Base-by-base conservation (phyloP, 2,797 vertebrate species). In the Gallirallus australis region DNA sequence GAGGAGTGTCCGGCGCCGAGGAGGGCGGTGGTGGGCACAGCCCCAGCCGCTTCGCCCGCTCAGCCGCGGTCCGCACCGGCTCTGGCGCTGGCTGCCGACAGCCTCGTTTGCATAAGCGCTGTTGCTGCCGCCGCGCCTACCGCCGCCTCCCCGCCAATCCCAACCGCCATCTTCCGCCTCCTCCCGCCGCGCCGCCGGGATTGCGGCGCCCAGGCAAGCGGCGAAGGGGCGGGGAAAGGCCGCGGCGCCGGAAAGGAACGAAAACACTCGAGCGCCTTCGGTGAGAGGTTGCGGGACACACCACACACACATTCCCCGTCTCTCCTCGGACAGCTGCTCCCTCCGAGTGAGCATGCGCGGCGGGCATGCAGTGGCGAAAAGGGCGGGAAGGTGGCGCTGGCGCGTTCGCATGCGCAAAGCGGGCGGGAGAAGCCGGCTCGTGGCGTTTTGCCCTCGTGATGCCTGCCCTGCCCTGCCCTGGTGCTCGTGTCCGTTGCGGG, bases 91-190 rank as follows among this genome's bases (percentile, higher is more conserved):
- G 88, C 65, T 94, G 79, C 82, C 90, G 76, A 86, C 89, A 75
- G 93, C 64, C 21, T 84, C 86, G 66, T 93, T 56, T 61, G 91
- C 86, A 75, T 65, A 68, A 88, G 42, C 42, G 42, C 42, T 45
- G 42, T 6, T 45, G 42, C 35, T 9, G n/a, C 79, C 13, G 59
- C 47, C 65, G 63, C 70, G 91, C 23, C 61, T 6, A 78, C 86
- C 68, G 28, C 97, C 95, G 89, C 95, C 97, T 63, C 97, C 93
- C 79, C 93, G 96, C 94, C 97, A 96, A 98, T 97, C 98, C 98
- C 96, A 90, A 98, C 97, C 99, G 99, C 99, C 99, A 99, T 99
- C 98, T 99, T 99, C 98, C 98, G 71, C 97, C 96, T 96, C 69
- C 82, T 82, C 88, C 86, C 28, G 87, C 97, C 94, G 91, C 92